A percentile compares a stretch with the other conserved stretches of the same genome.
These are phyloP conservation scores for Pogonus chalceus DNA, from an alignment of 1,140 invertebrate species.

Conservation along the genomic window DNA sequence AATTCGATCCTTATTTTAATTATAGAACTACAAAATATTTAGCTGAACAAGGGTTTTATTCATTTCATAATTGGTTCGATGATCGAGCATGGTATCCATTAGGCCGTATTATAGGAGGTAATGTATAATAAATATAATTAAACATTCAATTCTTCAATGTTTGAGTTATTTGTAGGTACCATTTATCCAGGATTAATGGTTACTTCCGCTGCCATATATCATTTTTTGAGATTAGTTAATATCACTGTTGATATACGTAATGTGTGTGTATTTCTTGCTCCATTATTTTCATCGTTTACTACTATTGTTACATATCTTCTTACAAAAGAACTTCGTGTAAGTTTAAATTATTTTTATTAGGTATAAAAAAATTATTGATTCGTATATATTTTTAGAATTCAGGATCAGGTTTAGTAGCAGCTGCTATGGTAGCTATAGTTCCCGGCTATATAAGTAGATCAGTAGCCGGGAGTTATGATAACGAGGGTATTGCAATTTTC, in stretches of 20 bases:
- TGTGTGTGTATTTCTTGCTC: conserved; percentile 96
- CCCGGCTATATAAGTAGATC: conserved; percentile 96
- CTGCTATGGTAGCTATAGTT: conserved; percentile 91
- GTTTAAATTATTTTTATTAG: conserved; percentile 18
- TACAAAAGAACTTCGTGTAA: conserved; percentile 88
- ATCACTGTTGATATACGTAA: conserved; percentile 94
- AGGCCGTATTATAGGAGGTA: conserved; percentile 91
- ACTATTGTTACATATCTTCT: conserved; percentile 91
- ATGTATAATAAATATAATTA: conserved; percentile 15
- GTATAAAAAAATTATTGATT: too few relatives aligned
- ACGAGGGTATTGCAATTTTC: conserved; percentile 98
- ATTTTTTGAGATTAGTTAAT: conserved; percentile 79
- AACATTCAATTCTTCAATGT: not conserved
- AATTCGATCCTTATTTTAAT: conserved; percentile 99
- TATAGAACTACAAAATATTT: conserved; percentile 93
- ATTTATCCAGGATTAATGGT: conserved; percentile 98
- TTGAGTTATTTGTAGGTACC: conserved; percentile 50
- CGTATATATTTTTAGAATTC: conserved; percentile 61
- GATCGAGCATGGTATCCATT: conserved; percentile 97
- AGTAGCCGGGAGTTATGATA: conserved; percentile 96
- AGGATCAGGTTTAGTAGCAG: conserved; percentile 85
- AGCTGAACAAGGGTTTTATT: conserved; percentile 93
- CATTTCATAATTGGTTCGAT: conserved; percentile 99
- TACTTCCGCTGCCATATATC: conserved; percentile 87
- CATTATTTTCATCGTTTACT: conserved; percentile 92